Conservation (phyloP, 2,888 invertebrate genomes). For the Zygogramma bicolorata region DNA sequence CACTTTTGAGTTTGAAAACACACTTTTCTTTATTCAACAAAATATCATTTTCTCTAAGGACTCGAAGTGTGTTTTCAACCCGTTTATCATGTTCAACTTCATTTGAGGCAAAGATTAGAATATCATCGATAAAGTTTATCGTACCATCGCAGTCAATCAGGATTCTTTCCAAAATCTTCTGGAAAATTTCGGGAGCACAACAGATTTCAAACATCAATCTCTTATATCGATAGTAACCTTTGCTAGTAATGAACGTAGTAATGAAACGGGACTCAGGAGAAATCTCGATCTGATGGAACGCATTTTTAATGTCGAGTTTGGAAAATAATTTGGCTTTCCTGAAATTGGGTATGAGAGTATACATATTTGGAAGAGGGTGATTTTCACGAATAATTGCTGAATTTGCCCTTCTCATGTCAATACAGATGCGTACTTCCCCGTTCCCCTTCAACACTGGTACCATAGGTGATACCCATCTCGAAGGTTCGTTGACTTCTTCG, state of each 20-base stretch:
- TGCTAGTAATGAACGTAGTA: background rate
- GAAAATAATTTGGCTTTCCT: too few species aligned
- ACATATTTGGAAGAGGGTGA: background rate
- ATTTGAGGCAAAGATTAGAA: slow-evolving; percentile 1
- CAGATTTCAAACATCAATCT: background rate
- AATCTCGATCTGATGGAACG: too few species aligned
- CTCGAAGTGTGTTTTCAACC: too few species aligned
- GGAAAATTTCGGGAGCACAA: background rate
- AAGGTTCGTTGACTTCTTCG: background rate
- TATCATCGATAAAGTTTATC: slow-evolving; percentile 1
- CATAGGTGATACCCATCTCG: background rate
- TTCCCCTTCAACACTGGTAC: background rate
- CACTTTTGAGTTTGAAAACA: too few species aligned
- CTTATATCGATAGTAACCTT: background rate
- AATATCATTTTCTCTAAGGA: too few species aligned
- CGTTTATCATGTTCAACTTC: too few species aligned
- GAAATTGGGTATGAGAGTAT: too few species aligned
- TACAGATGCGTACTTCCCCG: background rate
- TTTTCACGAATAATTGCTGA: background rate
- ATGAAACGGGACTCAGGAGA: too few species aligned
- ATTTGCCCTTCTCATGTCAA: background rate
- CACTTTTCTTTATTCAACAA: too few species aligned
- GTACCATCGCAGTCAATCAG: background rate
- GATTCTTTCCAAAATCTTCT: background rate
- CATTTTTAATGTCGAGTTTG: too few species aligned